phyloP scores from a whole-genome alignment of 1,140 invertebrate species.

The Rhagoletis pomonella region DNA sequence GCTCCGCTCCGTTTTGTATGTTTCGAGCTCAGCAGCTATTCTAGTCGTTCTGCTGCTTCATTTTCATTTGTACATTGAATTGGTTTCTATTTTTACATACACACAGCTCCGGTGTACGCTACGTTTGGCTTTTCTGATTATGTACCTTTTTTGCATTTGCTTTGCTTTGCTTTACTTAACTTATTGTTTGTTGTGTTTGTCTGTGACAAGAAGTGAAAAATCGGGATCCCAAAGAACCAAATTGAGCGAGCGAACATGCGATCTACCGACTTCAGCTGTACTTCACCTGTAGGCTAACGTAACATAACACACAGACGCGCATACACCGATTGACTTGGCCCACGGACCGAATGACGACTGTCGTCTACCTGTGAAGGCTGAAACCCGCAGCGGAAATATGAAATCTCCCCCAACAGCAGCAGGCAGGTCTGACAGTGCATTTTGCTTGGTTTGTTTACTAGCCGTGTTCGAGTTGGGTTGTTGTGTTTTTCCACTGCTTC shows the following conservation, averaged over 20 bases:
- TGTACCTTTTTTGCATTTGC: neutral
- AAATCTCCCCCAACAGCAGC: conserved; percentile 25
- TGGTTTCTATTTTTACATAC: conserved; percentile 3
- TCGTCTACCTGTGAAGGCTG: conserved; percentile 5
- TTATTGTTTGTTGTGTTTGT: conserved; percentile 32
- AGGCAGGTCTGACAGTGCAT: neutral
- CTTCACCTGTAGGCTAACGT: conserved; percentile 48
- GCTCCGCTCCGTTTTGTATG: conserved; percentile 12
- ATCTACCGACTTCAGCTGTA: conserved; percentile 30
- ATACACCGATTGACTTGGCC: conserved; percentile 12
- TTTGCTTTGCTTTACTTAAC: conserved; percentile 21
- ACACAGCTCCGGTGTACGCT: neutral
- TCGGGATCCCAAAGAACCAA: conserved; percentile 8
- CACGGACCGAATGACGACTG: neutral
- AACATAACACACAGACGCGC: neutral
- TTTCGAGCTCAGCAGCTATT: conserved; percentile 38
- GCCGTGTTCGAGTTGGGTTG: neutral
- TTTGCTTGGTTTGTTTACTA: neutral
- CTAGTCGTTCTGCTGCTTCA: conserved; percentile 4
- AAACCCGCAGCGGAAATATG: conserved; percentile 18
- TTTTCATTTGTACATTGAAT: conserved; percentile 34
- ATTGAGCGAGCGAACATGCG: neutral
- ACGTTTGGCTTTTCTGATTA: neutral
- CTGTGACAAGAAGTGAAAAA: neutral
- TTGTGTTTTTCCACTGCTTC: conserved; percentile 43